Evolutionary conservation across 2,797 vertebrate species (phyloP), one percentile per base, ranked within the genome.

Genomic region (Anguilla pacifica): DNA sequence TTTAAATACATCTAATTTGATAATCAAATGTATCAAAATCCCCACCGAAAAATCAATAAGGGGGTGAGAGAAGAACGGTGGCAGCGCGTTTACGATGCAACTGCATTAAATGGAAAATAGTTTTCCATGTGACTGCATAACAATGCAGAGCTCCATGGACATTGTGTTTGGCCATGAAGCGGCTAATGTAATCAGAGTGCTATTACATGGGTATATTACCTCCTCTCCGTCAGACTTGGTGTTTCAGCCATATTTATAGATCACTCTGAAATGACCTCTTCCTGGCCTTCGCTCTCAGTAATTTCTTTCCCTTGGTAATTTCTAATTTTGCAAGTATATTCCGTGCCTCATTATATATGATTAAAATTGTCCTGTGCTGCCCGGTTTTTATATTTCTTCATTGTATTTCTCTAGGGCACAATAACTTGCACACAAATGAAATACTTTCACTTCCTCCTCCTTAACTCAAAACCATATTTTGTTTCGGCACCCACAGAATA

Each of bases 301-400:
- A 82, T 82, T 51, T 82, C 79, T 82, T 7, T 51, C 79, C 79
- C 79, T 43, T 39, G 55, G 55, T 61, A 53, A 59, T 39, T 85
- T 84, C 49, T 61, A 61, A 17, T 53, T 84, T 84, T 57, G 49
- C 15, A 59, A 61, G 31, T 59, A 3, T 82, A 49, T 82, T 51
- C 43, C 13, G 1, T 49, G 79, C 43, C 79, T 11, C 22, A 51
- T 82, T 82, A 82, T n/a, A 51, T 82, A 82, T 51, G 79, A 82
- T n/a, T 82, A 49, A 82, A 49, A 82, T 82, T 49, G 79, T 82
- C 43, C 25, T 82, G 43, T 82, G 79, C 77, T 49, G 46, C 77
- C 77, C 6, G 13, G 72, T 74, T 79, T 79, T 35, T 74, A 53
- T 64, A 64, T 81, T 19, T 81, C 15, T 81, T 17, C 46, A 25